Percentiles rank a stretch among this genome's conserved stretches.
Evolutionary conservation across 2,797 vertebrate species (phyloP).

Genomic region (Pantherophis vulpinus): DNA sequence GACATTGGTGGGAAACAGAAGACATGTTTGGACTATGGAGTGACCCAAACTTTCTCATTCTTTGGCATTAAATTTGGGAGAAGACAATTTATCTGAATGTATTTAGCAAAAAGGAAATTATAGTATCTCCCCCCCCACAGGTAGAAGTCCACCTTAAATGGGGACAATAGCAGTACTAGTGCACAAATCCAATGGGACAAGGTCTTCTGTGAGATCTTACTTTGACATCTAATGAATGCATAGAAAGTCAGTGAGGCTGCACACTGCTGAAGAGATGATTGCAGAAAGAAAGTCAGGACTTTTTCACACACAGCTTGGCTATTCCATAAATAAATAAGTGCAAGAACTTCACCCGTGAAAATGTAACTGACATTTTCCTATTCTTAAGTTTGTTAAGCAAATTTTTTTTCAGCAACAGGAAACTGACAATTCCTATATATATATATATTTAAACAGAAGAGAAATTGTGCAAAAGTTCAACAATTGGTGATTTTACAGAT

Average conservation of each 20-base stretch:
- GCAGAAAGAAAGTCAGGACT: not conserved
- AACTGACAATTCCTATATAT: not conserved
- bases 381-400: not conserved
- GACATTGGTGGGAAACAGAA: not conserved
- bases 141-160: not conserved
- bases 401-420: not conserved
- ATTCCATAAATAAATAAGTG: not conserved
- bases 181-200: not conserved
- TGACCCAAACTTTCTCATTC: not conserved
- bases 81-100: not conserved
- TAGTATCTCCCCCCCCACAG: not conserved
- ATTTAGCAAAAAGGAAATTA: not conserved
- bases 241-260: not conserved
- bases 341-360: not conserved
- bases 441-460: not conserved
- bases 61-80: not conserved
- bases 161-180: not conserved
- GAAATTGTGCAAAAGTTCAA: not conserved
- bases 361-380: not conserved
- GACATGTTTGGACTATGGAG: not conserved
- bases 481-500: not conserved
- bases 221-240: not conserved
- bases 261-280: not conserved
- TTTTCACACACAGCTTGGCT: not conserved
- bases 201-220: not conserved